phyloP scores from a whole-genome alignment of 2,797 vertebrate genomes.

The Gadopsis bispinosus region DNA sequence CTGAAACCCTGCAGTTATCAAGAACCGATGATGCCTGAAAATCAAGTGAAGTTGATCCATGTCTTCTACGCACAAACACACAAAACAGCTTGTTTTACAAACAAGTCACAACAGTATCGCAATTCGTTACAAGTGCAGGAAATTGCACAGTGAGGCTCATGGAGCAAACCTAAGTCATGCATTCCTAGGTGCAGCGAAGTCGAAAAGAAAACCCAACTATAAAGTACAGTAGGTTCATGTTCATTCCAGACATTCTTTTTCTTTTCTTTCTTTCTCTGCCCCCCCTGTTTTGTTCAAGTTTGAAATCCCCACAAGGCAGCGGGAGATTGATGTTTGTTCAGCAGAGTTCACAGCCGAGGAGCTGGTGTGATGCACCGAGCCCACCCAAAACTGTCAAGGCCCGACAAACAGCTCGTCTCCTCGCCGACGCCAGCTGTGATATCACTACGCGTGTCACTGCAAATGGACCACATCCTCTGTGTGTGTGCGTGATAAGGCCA shows the following conservation, averaged over 20 bases:
- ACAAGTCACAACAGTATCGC: constrained; percentile 44
- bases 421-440: constrained; percentile 70
- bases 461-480: constrained; percentile 82
- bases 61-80: constrained; percentile 67
- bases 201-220: not conserved
- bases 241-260: constrained; percentile 19
- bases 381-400: constrained; percentile 82
- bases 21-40: constrained; percentile 75
- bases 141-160: constrained; percentile 22
- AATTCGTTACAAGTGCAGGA: constrained; percentile 43
- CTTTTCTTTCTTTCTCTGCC: constrained; percentile 56
- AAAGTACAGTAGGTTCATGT: constrained; percentile 4
- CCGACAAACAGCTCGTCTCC: constrained; percentile 80
- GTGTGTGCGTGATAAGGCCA: constrained; percentile 79
- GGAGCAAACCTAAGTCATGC: constrained; percentile 10
- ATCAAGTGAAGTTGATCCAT: constrained; percentile 73
- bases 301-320: constrained; percentile 75
- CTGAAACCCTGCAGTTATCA: constrained; percentile 78
- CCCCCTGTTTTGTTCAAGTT: constrained; percentile 73
- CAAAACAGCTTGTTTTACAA: constrained; percentile 71
- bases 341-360: constrained; percentile 80
- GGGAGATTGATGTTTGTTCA: constrained; percentile 78
- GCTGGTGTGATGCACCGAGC: constrained; percentile 76
- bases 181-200: not conserved
- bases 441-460: constrained; percentile 76